A percentile compares a stretch with the other conserved stretches of the same genome.
These are phyloP conservation scores for Biston betularia DNA, from an alignment of 2,888 invertebrate genomes.

Conservation along the genomic window DNA sequence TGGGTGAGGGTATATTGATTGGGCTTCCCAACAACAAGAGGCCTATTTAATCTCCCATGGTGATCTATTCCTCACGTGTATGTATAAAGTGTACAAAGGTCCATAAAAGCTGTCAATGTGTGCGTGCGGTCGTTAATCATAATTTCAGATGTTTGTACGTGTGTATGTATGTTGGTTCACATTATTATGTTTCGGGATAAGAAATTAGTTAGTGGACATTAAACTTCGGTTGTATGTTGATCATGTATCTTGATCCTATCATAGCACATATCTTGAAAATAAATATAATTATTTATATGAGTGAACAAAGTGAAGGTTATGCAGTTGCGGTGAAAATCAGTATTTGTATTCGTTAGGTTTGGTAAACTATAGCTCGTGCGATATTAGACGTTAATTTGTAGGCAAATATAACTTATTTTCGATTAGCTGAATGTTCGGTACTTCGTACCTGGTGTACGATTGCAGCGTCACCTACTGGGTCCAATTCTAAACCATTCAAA, in stretches of 20 bases:
- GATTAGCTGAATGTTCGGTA: too few relatives aligned
- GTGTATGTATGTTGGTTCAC: slow-evolving; percentile 75
- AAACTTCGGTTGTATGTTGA: slow-evolving; percentile 69
- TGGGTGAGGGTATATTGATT: slow-evolving; percentile 61
- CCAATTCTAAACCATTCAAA: too few relatives aligned
- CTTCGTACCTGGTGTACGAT: too few relatives aligned
- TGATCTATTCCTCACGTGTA: slow-evolving; percentile 76
- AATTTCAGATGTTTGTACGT: slow-evolving; percentile 85
- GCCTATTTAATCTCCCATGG: slow-evolving; percentile 69
- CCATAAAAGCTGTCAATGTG: slow-evolving; percentile 61
- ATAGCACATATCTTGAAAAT: background rate
- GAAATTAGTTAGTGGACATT: slow-evolving; percentile 87
- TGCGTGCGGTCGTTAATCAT: slow-evolving; percentile 85
- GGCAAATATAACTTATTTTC: too few relatives aligned
- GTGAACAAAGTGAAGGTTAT: too few relatives aligned
- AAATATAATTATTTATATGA: background rate
- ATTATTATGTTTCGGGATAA: slow-evolving; percentile 87
- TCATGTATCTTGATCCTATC: slow-evolving; percentile 54
- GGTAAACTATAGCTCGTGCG: too few relatives aligned
- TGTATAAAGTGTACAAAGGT: slow-evolving; percentile 54
- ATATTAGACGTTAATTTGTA: too few relatives aligned
- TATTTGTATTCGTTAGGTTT: too few relatives aligned
- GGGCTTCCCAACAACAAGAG: slow-evolving; percentile 58
- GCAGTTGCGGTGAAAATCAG: too few relatives aligned
- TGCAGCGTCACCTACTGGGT: too few relatives aligned